Conservation (phyloP, 1,140 invertebrate species). For the Callitettix versicolor region DNA sequence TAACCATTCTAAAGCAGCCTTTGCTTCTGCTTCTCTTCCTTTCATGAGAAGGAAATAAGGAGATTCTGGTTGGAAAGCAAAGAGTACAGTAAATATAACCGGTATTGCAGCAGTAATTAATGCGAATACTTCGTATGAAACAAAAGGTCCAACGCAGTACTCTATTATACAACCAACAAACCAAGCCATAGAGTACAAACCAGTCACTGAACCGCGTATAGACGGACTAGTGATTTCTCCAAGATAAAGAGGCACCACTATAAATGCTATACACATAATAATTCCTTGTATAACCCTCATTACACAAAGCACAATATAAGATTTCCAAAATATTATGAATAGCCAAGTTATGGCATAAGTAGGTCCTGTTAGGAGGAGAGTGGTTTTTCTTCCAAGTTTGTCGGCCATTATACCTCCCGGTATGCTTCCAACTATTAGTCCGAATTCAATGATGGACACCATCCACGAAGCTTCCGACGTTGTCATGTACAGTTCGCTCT, state of each 20-base stretch:
- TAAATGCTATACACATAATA: slow-evolving; percentile 60
- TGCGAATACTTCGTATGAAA: slow-evolving; percentile 53
- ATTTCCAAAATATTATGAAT: no score
- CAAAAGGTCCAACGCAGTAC: slow-evolving; percentile 62
- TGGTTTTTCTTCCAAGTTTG: no score
- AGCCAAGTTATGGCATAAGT: no score
- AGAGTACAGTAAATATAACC: slow-evolving; percentile 49
- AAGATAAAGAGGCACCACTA: slow-evolving; percentile 70
- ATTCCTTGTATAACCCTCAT: slow-evolving; percentile 27
- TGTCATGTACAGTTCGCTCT: no score
- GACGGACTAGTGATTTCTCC: slow-evolving; percentile 54
- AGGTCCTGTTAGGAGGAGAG: no score
- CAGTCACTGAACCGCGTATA: slow-evolving; percentile 20
- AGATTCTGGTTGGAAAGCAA: slow-evolving; percentile 68
- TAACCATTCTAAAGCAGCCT: slow-evolving; percentile 50
- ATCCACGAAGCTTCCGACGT: no score
- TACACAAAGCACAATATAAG: no score
- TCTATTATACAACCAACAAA: slow-evolving; percentile 62
- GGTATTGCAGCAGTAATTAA: slow-evolving; percentile 49
- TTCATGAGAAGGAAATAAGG: slow-evolving; percentile 55
- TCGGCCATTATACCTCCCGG: no score
- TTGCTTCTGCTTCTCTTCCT: slow-evolving; percentile 49
- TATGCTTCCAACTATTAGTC: no score
- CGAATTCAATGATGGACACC: no score
- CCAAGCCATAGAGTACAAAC: slow-evolving; percentile 3